phyloP scores from a whole-genome alignment of 1,140 invertebrate species.

The Drosophila leontia region DNA sequence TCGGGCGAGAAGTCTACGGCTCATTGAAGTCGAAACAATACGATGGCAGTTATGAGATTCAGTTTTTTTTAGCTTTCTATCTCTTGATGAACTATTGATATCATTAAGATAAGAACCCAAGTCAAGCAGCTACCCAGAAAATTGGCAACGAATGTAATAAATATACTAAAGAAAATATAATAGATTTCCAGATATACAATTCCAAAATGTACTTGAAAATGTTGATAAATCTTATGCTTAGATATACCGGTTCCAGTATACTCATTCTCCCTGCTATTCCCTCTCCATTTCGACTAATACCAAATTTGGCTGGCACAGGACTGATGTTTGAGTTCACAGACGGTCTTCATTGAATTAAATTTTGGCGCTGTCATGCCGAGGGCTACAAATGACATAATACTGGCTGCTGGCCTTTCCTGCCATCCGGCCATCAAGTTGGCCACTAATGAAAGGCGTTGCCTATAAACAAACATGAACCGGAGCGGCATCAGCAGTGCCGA shows the following conservation, averaged over 20 bases:
- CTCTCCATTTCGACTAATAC: background rate
- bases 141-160: too few relatives aligned
- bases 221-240: background rate
- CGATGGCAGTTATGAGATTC: conserved; percentile 63
- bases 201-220: background rate
- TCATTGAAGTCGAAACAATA: conserved; percentile 65
- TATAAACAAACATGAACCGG: conserved; percentile 56
- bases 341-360: conserved; percentile 52
- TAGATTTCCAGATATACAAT: background rate
- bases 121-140: too few relatives aligned
- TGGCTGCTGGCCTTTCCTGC: conserved; percentile 18
- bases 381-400: conserved; percentile 52
- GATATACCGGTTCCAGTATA: background rate
- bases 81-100: too few relatives aligned
- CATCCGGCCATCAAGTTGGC: too few relatives aligned
- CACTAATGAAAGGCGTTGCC: conserved; percentile 47
- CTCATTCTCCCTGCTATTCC: too few relatives aligned
- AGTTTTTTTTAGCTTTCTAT: background rate
- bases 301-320: conserved; percentile 9
- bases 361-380: conserved; percentile 30
- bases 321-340: conserved; percentile 3
- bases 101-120: too few relatives aligned
- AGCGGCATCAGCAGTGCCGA: conserved; percentile 4
- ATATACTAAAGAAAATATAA: too few relatives aligned
- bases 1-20: conserved; percentile 42